Conservation (phyloP, 2,888 invertebrate species). For the Oconnorella tubifera region DNA sequence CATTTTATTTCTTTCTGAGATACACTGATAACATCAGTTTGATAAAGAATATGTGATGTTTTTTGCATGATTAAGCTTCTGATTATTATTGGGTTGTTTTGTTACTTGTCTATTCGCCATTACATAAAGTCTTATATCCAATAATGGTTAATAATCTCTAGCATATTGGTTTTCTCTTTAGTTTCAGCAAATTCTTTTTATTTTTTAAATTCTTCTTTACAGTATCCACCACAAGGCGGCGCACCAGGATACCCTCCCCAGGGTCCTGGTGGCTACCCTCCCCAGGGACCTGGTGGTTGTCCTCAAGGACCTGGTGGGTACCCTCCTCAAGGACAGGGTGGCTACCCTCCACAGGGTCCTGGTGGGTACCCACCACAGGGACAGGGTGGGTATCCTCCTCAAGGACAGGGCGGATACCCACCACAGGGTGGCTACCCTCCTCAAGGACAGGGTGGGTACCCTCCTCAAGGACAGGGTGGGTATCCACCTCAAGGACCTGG, state of each 20-base stretch:
- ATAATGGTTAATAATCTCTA: too few species aligned
- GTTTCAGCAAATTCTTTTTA: too few species aligned
- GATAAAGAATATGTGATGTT: too few species aligned
- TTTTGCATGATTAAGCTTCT: too few species aligned
- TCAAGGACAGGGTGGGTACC: background rate
- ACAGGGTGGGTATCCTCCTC: background rate
- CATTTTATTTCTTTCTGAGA: too few species aligned
- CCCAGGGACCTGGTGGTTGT: background rate
- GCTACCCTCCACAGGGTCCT: background rate
- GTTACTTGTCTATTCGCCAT: too few species aligned
- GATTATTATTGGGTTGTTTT: too few species aligned
- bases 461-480: background rate
- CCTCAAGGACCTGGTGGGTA: background rate
- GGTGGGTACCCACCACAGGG: background rate
- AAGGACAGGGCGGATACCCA: too few species aligned
- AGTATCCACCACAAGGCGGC: background rate
- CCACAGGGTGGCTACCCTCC: background rate
- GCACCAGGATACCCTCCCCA: background rate
- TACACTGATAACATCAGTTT: too few species aligned
- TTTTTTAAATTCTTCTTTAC: background rate
- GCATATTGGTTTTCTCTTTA: too few species aligned
- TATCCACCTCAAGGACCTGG: background rate
- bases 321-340: background rate
- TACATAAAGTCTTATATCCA: too few species aligned
- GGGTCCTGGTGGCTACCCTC: background rate